These are phyloP conservation scores for Percopsis omiscomaycus DNA, from an alignment of 2,797 vertebrate genomes.

Conservation along the genomic window DNA sequence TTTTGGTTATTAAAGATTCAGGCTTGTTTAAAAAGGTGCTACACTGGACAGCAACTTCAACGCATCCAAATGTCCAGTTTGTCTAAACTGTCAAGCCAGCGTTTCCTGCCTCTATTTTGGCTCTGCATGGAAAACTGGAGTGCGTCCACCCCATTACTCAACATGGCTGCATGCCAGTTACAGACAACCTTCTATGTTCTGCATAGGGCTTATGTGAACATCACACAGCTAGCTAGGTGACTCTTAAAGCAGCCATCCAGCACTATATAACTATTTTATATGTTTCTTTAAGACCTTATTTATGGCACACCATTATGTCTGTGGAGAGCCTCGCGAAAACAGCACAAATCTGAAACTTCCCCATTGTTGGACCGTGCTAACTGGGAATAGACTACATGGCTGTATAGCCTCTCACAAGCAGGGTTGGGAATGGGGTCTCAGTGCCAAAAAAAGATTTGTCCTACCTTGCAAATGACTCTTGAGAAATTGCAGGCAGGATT, in stretches of 20 bases:
- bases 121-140: slow-evolving; percentile 40
- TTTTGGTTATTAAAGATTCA: too few species aligned
- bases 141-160: slow-evolving; percentile 52
- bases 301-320: too few species aligned
- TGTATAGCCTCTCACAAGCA: not conserved
- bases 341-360: too few species aligned
- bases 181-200: slow-evolving; percentile 48
- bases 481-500: not conserved
- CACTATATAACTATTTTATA: too few species aligned
- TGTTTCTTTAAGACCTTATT: not conserved
- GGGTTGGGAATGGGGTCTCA: not conserved
- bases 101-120: slow-evolving; percentile 9
- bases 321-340: too few species aligned
- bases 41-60: too few species aligned
- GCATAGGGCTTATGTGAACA: slow-evolving; percentile 35
- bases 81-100: too few species aligned
- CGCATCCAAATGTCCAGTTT: too few species aligned
- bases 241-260: slow-evolving; percentile 12
- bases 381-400: not conserved
- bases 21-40: too few species aligned
- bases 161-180: slow-evolving; percentile 37
- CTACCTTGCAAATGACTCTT: slow-evolving; percentile 1
- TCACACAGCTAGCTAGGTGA: not conserved
- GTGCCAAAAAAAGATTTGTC: slow-evolving; percentile 11
- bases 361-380: not conserved